These are phyloP conservation scores for Peromyscus polionotus DNA, from an alignment of 2,113 vertebrate genomes.

Conservation along the genomic window DNA sequence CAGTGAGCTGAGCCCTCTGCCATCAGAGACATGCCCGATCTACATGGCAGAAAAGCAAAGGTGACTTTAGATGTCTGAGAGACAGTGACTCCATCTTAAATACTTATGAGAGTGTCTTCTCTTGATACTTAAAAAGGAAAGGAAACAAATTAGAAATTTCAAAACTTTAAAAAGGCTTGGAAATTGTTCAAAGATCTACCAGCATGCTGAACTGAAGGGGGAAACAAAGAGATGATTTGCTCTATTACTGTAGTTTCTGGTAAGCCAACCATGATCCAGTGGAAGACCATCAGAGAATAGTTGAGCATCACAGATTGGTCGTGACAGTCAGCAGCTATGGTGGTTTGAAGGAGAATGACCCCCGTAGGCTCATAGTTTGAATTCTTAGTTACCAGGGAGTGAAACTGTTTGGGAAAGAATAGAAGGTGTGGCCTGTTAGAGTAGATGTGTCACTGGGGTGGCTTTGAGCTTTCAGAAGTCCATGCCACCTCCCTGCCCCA, in stretches of 20 bases:
- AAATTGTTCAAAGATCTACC: neutral
- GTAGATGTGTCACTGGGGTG: neutral
- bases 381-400: neutral
- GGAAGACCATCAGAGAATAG: neutral
- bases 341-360: neutral
- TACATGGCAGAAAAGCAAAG: neutral
- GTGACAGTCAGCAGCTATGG: neutral
- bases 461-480: neutral
- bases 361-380: neutral
- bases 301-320: neutral
- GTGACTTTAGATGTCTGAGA: neutral
- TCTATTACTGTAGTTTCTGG: neutral
- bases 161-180: slow-evolving; percentile 12
- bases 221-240: neutral
- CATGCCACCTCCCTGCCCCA: neutral
- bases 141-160: slow-evolving; percentile 22
- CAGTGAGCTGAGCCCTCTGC: neutral
- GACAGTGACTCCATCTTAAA: neutral
- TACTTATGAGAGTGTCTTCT: neutral
- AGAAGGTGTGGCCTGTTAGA: neutral
- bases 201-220: neutral
- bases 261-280: neutral
- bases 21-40: neutral
- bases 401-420: neutral
- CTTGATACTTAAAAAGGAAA: slow-evolving; percentile 25